A percentile compares a stretch with the other conserved stretches of the same genome.
phyloP scores from a whole-genome alignment of 2,888 invertebrate species.

The Pseudococcus viburni region DNA sequence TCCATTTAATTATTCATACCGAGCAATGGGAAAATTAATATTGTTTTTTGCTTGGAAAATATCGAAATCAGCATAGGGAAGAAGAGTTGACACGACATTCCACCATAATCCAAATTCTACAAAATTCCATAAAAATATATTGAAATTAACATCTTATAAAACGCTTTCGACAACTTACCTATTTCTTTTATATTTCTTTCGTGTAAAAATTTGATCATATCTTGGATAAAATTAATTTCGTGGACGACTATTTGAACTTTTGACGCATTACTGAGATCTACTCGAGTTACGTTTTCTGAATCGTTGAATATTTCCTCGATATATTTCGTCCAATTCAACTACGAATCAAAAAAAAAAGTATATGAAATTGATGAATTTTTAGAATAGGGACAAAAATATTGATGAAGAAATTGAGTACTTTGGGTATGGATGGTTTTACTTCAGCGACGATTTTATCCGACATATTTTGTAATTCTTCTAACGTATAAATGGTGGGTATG shows the following conservation, averaged over 20 bases:
- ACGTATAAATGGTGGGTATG: background rate
- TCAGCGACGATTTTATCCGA: background rate
- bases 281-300: conserved; percentile 73
- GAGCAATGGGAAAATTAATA: background rate
- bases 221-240: conserved; percentile 79
- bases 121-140: background rate
- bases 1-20: background rate
- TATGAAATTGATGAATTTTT: background rate
- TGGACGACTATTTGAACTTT: conserved; percentile 72
- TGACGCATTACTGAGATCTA: conserved; percentile 73
- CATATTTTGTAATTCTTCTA: background rate
- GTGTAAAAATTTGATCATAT: conserved; percentile 76
- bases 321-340: conserved; percentile 76
- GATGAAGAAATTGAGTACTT: background rate
- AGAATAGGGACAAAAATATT: no score
- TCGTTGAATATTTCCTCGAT: conserved; percentile 77
- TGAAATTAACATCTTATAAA: background rate
- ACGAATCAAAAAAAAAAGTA: no score
- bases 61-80: background rate
- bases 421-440: background rate
- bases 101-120: background rate
- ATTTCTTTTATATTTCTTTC: background rate
- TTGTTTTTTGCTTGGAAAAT: background rate
- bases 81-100: background rate
- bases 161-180: no score